Conservation (phyloP, 2,113 vertebrate genomes). For the Macaca fascicularis region DNA sequence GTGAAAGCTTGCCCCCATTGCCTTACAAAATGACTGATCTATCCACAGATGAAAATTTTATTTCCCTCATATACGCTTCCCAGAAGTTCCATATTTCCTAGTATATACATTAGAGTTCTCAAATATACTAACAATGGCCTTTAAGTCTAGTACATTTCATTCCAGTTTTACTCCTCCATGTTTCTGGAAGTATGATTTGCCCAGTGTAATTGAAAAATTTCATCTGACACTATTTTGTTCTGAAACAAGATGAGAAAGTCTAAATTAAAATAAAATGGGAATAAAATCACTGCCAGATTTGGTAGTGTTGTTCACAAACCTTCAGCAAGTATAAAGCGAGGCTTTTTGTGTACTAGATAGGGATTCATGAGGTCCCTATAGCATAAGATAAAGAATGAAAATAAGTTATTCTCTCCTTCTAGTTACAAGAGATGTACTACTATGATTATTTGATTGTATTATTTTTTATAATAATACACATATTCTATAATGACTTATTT, state of each 20-base stretch:
- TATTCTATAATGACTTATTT: background rate
- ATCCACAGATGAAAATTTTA: background rate
- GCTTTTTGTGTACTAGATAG: background rate
- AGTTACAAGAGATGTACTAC: background rate
- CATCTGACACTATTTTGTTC: background rate
- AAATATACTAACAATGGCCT: background rate
- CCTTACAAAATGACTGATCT: background rate
- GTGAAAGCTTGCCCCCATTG: background rate
- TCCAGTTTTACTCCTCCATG: background rate
- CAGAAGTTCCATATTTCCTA: background rate
- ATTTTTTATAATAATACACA: background rate
- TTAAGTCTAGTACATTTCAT: background rate
- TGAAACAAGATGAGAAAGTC: background rate
- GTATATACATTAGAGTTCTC: background rate
- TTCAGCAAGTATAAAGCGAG: background rate
- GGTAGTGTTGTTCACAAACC: background rate
- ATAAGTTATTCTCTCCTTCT: background rate
- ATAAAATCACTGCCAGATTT: background rate
- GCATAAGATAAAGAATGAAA: background rate
- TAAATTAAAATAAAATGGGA: background rate
- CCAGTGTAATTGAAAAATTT: background rate
- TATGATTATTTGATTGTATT: background rate
- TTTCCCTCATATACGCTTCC: background rate
- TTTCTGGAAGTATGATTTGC: slow-evolving; percentile 31
- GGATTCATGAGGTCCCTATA: background rate